Conservation (phyloP, 2,888 invertebrate genomes). For the Scaptomyza polygonia region DNA sequence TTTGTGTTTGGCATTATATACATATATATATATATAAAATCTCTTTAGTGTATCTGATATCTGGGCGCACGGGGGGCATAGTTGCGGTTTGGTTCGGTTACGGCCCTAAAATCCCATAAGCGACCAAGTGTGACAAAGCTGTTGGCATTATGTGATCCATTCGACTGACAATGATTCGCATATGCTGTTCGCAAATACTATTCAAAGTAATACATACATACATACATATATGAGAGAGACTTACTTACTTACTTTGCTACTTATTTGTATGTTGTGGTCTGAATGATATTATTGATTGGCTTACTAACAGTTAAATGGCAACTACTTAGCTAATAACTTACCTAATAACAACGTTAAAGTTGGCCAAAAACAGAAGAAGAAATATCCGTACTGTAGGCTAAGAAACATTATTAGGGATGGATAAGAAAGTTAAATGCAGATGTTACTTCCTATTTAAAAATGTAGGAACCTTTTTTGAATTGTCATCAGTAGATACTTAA, state of each 20-base stretch:
- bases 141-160: conserved; percentile 66
- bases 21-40: not conserved
- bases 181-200: conserved; percentile 25
- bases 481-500: too few relatives aligned
- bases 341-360: not conserved
- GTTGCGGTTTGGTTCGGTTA: conserved; percentile 32
- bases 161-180: conserved; percentile 47
- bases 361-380: not conserved
- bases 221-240: conserved; percentile 6
- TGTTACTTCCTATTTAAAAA: not conserved
- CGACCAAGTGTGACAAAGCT: conserved; percentile 77
- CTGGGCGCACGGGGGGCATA: conserved; percentile 7
- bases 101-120: conserved; percentile 47
- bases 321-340: conserved; percentile 2
- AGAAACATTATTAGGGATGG: not conserved
- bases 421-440: not conserved
- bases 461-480: too few relatives aligned
- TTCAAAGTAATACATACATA: conserved; percentile 14
- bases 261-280: conserved; percentile 1
- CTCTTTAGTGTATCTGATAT: not conserved
- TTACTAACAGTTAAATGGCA: conserved; percentile 7
- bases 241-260: conserved; percentile 4
- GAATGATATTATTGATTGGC: conserved; percentile 22
- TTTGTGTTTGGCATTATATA: conserved; percentile 18
- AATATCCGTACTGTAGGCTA: not conserved